A percentile compares a stretch with the other conserved stretches of the same genome.
Evolutionary conservation across 2,888 invertebrate species (phyloP).

Genomic region (Nomada fucata): DNA sequence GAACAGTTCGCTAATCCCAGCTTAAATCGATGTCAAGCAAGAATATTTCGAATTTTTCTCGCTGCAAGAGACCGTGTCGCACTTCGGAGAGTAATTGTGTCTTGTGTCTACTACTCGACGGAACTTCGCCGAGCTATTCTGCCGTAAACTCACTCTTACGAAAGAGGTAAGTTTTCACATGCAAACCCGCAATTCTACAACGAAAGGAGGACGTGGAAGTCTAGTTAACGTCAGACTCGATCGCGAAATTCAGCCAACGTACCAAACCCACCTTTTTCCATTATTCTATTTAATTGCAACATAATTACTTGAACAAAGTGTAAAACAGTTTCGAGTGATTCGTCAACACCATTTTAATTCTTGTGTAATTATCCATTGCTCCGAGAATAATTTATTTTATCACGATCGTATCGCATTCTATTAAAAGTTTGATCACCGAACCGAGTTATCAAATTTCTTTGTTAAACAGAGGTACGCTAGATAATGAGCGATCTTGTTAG

Average conservation of each 20-base stretch:
- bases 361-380: not conserved
- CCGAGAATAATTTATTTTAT: not conserved
- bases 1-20: constrained; percentile 6
- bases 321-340: not conserved
- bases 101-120: constrained; percentile 21
- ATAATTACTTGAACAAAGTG: constrained; percentile 5
- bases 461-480: no score
- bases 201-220: constrained; percentile 33
- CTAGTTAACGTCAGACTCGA: constrained; percentile 43
- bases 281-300: not conserved
- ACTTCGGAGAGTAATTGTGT: constrained; percentile 27
- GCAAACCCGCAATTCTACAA: constrained; percentile 1
- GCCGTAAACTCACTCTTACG: constrained; percentile 28
- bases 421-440: no score
- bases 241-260: constrained; percentile 27
- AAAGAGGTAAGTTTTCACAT: constrained; percentile 15
- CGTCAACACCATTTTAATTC: not conserved
- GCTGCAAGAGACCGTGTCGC: not conserved
- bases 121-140: constrained; percentile 22
- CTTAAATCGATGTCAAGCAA: constrained; percentile 32
- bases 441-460: no score
- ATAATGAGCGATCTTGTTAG: no score
- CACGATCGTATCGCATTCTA: no score
- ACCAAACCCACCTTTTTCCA: no score
- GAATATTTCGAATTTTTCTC: constrained; percentile 22